Evolutionary conservation across 2,797 vertebrate species (phyloP), one percentile per base, ranked within the genome.

Genomic region (Periparus ater): DNA sequence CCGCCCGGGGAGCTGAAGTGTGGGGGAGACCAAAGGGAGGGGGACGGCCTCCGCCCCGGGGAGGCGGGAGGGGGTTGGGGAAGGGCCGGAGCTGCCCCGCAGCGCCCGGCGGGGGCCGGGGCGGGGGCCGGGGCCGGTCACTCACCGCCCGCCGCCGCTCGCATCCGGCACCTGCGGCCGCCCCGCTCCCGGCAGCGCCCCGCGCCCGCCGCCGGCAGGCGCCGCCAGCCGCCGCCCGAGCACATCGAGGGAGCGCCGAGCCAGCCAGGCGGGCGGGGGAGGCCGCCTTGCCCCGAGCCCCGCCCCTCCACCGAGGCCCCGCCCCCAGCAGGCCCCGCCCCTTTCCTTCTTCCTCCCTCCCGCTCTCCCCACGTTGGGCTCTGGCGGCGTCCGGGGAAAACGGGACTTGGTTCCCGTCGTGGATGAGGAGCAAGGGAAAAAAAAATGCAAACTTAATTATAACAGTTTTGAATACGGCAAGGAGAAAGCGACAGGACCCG

Each of bases 341-440:
- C 7, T 9, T 36, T 36, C 36, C 36, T 36, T 36, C 36, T 19
- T 4, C 15, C 5, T 34, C 1, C 3, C 19, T 11, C 0, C 3
- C 5, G 5, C 20, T 2, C 8, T 20, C 4, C 4, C 2, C 0
- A 0, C 1, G 0, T 4, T 0, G 3, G 0, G 7, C 0, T 1
- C 1, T 5, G 2, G 0, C 1, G 27, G 22, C 1, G 13, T 3
- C 0, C 2, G 0, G 13, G 0, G 9, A 6, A 1, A 2, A 0
- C 0, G 2, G 20, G 40, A 0, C 2, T 1, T 10, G 26, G 5
- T 36, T 20, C 0, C 0, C 2, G 1, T 5, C 6, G 1, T 21
- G 44, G 20, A 4, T 29, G 14, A 8, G 47, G 44, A 10, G 18
- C 20, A 1, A 18, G 11, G 11, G 20, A 5, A 30, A 29, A 77